Evolutionary conservation across 2,888 invertebrate species (phyloP).

Genomic region (Saturnia japonica): DNA sequence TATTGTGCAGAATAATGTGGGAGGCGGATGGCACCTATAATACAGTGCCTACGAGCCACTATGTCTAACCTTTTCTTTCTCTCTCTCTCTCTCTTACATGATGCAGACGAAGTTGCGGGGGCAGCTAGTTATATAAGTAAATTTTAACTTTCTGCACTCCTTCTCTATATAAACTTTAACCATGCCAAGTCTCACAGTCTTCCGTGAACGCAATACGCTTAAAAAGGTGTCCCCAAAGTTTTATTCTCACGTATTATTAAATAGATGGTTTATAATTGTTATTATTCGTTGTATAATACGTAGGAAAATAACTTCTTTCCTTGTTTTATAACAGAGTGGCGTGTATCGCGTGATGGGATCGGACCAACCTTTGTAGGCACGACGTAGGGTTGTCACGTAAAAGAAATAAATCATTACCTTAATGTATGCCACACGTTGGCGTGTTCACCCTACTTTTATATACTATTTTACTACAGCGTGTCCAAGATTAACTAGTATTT

Average conservation of each 20-base stretch:
- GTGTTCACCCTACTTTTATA: not conserved
- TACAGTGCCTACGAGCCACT: too few species aligned
- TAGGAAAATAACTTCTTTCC: not conserved
- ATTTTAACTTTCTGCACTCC: too few species aligned
- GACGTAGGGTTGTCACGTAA: not conserved
- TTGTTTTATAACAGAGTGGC: not conserved
- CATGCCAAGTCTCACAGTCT: too few species aligned
- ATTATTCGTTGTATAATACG: not conserved
- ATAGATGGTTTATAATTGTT: not conserved
- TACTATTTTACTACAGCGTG: not conserved
- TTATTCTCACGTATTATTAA: not conserved
- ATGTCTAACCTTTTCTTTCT: too few species aligned
- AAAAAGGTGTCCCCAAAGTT: too few species aligned
- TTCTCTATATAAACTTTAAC: too few species aligned
- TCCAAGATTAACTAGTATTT: not conserved
- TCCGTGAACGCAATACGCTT: too few species aligned
- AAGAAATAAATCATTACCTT: conserved; percentile 4
- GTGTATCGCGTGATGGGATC: not conserved
- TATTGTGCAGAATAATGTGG: too few species aligned
- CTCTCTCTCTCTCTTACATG: too few species aligned
- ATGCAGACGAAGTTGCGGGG: too few species aligned
- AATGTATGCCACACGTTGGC: not conserved
- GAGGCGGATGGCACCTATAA: too few species aligned
- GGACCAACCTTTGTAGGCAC: not conserved
- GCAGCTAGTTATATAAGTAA: too few species aligned